A percentile compares a stretch with the other conserved stretches of the same genome.
Conservation (phyloP, 2,888 invertebrate genomes). For the Ctenicera cuprea region DNA sequence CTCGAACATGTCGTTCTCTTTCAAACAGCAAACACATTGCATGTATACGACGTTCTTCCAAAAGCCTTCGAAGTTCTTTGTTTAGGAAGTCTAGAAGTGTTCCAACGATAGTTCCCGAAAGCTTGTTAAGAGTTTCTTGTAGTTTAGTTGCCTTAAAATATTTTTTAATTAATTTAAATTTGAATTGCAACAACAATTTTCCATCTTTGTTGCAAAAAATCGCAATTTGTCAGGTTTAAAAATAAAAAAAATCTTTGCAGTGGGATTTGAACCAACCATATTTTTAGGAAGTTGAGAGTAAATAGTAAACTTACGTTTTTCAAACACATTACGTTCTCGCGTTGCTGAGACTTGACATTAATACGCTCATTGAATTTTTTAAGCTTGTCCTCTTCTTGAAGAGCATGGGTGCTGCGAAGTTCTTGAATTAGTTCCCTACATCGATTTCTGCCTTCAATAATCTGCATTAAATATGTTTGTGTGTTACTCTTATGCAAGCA, state of each 20-base stretch:
- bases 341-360: constrained; percentile 67
- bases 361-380: constrained; percentile 62
- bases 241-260: too few relatives aligned
- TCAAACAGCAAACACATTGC: constrained; percentile 87
- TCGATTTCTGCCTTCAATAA: constrained; percentile 82
- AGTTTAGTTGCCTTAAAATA: constrained; percentile 74
- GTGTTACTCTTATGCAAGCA: too few relatives aligned
- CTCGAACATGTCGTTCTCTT: constrained; percentile 83
- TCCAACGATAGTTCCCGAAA: constrained; percentile 84
- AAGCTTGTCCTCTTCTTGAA: constrained; percentile 76
- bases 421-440: constrained; percentile 83
- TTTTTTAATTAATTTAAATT: too few relatives aligned
- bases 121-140: constrained; percentile 78
- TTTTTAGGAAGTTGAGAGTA: too few relatives aligned
- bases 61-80: constrained; percentile 85
- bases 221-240: too few relatives aligned
- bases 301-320: constrained; percentile 37
- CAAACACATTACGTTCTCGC: constrained; percentile 60
- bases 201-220: too few relatives aligned
- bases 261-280: too few relatives aligned
- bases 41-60: constrained; percentile 87
- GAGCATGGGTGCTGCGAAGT: constrained; percentile 80
- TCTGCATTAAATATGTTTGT: constrained; percentile 71
- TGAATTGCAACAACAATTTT: too few relatives aligned
- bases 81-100: constrained; percentile 84